Conservation (phyloP, 1,140 invertebrate genomes). For the Macrocentrus cingulum region DNA sequence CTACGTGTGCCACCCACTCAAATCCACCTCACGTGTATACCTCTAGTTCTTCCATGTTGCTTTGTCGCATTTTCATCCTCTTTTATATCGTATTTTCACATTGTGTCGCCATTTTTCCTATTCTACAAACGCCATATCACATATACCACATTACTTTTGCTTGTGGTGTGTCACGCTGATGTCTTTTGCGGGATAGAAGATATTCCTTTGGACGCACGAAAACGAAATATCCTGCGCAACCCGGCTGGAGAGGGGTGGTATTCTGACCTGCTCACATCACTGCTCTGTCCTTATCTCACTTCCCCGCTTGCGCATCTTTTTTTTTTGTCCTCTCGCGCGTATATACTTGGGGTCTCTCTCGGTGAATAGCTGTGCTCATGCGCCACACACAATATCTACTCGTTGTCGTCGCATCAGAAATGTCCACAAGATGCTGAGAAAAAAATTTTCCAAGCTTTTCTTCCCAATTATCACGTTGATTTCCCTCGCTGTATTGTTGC, state of each 20-base stretch:
- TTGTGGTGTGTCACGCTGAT: neutral
- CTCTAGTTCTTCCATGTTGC: too few relatives aligned
- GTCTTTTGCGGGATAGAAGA: neutral
- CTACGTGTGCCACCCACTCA: conserved; percentile 1
- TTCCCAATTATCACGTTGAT: too few relatives aligned
- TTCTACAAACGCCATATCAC: too few relatives aligned
- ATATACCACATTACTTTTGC: neutral
- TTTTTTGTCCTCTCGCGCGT: neutral
- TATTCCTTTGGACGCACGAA: neutral
- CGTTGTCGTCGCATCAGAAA: too few relatives aligned
- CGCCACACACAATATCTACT: neutral
- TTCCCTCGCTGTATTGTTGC: too few relatives aligned
- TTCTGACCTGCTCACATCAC: conserved; percentile 15
- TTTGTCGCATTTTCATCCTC: too few relatives aligned
- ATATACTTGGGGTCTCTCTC: neutral
- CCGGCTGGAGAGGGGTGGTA: conserved; percentile 12
- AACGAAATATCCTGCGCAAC: neutral
- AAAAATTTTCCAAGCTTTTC: too few relatives aligned
- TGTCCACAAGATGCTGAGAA: too few relatives aligned
- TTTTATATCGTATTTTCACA: too few relatives aligned
- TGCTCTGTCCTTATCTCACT: conserved; percentile 20
- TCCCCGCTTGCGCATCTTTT: conserved; percentile 1
- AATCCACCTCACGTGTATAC: neutral
- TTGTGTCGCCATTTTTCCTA: too few relatives aligned
- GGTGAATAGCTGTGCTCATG: too few relatives aligned